Conservation (phyloP, 2,113 vertebrate genomes). For the Perca flavescens region DNA sequence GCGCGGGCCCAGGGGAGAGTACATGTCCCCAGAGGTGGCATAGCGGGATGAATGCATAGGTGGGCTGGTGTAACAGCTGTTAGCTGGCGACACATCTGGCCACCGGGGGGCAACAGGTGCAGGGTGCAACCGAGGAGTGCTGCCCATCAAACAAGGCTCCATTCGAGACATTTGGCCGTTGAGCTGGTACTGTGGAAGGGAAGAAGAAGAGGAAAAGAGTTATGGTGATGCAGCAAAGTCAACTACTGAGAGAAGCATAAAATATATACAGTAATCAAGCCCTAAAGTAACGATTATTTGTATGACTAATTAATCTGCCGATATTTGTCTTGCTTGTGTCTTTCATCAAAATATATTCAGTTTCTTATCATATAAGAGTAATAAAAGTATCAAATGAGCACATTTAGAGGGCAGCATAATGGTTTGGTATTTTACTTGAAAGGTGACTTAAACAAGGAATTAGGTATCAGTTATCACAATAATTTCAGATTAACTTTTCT, state of each 20-base stretch:
- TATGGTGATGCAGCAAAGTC: background rate
- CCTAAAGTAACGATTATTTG: background rate
- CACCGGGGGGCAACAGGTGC: constrained; percentile 94
- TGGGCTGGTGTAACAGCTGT: constrained; percentile 93
- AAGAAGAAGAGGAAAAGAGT: background rate
- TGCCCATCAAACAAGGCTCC: constrained; percentile 97
- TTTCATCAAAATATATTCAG: background rate
- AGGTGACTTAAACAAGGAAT: background rate
- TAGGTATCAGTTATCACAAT: background rate
- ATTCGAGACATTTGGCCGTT: constrained; percentile 95
- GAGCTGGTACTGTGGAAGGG: constrained; percentile 91
- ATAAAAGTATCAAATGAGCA: background rate
- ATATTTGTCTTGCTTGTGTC: background rate
- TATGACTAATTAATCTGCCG: background rate
- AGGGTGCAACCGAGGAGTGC: constrained; percentile 92
- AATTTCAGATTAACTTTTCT: background rate
- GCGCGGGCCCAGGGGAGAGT: constrained; percentile 91
- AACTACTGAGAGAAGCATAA: background rate
- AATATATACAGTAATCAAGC: background rate
- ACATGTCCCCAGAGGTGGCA: constrained; percentile 92
- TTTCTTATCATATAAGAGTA: background rate
- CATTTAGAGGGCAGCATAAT: background rate
- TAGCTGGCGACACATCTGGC: constrained; percentile 93
- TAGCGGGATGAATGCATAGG: constrained; percentile 96
- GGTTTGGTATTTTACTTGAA: background rate